These are phyloP conservation scores for Ammospiza maritima DNA, from an alignment of 2,797 vertebrate genomes.

Conservation along the genomic window DNA sequence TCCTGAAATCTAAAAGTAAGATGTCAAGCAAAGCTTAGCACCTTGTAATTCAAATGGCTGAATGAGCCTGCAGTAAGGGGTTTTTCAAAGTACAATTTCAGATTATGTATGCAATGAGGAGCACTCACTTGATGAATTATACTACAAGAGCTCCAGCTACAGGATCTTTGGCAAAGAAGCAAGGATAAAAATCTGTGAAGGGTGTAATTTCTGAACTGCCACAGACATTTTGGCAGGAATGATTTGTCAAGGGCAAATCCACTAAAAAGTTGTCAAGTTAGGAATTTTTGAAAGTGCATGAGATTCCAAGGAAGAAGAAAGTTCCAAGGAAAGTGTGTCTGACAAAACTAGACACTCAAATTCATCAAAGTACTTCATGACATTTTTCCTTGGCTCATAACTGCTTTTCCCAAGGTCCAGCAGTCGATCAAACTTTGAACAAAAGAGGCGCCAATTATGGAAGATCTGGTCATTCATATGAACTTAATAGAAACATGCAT, in stretches of 20 bases:
- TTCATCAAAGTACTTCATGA: background rate
- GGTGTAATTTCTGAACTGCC: constrained; percentile 27
- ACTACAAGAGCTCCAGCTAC: background rate
- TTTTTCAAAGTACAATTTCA: background rate
- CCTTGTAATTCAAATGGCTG: background rate
- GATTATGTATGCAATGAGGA: background rate
- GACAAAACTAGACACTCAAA: background rate
- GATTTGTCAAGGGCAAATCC: constrained; percentile 1
- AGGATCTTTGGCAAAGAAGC: constrained; percentile 8
- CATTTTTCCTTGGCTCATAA: background rate
- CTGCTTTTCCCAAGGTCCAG: background rate
- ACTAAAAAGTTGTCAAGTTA: background rate
- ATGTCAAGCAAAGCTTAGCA: background rate
- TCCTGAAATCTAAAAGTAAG: background rate
- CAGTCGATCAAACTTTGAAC: background rate
- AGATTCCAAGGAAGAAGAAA: background rate
- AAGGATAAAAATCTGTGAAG: constrained; percentile 8
- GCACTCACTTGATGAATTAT: background rate
- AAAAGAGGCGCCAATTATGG: background rate
- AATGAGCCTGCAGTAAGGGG: background rate
- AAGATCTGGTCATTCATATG: background rate
- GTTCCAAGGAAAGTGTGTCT: background rate
- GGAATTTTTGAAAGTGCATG: constrained; percentile 16
- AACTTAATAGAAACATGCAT: background rate
- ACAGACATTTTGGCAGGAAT: constrained; percentile 35